Evolutionary conservation across 2,888 invertebrate genomes (phyloP).

Genomic region (Melipona bicolor): DNA sequence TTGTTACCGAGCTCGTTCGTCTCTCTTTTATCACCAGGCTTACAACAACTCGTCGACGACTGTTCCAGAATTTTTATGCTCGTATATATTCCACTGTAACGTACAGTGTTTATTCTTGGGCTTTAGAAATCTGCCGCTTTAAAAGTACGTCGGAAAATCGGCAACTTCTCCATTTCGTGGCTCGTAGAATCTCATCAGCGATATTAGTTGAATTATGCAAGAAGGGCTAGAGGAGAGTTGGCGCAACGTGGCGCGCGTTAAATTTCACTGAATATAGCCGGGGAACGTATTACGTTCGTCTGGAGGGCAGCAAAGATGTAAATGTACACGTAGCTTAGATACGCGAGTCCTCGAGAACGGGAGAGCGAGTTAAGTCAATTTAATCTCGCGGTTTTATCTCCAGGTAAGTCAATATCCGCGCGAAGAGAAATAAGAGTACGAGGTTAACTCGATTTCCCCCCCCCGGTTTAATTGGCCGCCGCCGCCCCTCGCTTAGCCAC

Average conservation of each 20-base stretch:
- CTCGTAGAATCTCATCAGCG: background rate
- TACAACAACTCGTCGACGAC: too few relatives aligned
- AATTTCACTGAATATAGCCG: background rate
- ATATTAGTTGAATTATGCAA: background rate
- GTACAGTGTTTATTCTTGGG: too few relatives aligned
- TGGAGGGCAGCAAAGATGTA: background rate
- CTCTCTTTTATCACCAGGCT: too few relatives aligned
- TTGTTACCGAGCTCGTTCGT: background rate
- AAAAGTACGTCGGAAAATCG: too few relatives aligned
- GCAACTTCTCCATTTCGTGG: background rate
- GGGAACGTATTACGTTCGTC: background rate
- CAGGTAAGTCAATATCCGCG: constrained; percentile 22
- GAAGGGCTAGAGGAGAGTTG: too few relatives aligned
- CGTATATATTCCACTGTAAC: too few relatives aligned
- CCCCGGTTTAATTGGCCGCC: constrained; percentile 13
- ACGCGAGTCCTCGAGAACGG: constrained; percentile 14
- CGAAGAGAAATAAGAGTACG: background rate
- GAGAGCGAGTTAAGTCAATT: constrained; percentile 28
- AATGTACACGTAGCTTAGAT: constrained; percentile 18
- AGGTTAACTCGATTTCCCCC: constrained; percentile 5
- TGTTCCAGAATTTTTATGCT: too few relatives aligned
- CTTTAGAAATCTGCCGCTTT: too few relatives aligned
- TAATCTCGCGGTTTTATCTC: constrained; percentile 30
- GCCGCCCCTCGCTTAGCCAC: background rate
- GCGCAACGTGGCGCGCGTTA: background rate